Evolutionary conservation across 2,888 invertebrate genomes (phyloP).

Genomic region (Rotaria socialis): DNA sequence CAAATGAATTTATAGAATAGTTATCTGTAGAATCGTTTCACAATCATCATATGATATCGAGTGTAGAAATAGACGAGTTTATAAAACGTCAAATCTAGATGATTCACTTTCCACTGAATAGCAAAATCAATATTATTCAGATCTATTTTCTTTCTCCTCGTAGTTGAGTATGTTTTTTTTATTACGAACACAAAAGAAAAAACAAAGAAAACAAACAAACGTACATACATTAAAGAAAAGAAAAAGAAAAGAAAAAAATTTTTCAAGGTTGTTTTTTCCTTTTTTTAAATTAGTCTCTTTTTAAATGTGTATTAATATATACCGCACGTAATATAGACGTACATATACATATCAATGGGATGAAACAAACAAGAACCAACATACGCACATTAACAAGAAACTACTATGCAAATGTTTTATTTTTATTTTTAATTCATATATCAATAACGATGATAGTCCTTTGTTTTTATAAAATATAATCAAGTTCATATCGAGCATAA

Average conservation of each 20-base stretch:
- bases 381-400: neutral
- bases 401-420: neutral
- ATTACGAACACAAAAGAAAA: neutral
- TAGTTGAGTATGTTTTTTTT: neutral
- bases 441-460: no score
- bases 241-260: neutral
- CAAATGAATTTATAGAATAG: no score
- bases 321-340: neutral
- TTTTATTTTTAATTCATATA: neutral
- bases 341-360: neutral
- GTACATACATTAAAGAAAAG: conserved; percentile 4
- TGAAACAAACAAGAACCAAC: neutral
- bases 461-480: conserved; percentile 67
- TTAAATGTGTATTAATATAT: neutral
- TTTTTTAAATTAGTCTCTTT: neutral
- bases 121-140: no score
- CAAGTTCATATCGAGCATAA: conserved; percentile 84
- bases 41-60: no score
- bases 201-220: conserved; percentile 3
- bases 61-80: no score
- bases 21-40: no score
- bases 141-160: neutral
- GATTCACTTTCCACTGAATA: no score
- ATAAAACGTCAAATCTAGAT: no score
- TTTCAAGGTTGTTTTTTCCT: neutral